Evolutionary conservation across 2,888 invertebrate species (phyloP), one percentile per base, ranked within the genome.

Genomic region (Lepetodrilus schrolli): DNA sequence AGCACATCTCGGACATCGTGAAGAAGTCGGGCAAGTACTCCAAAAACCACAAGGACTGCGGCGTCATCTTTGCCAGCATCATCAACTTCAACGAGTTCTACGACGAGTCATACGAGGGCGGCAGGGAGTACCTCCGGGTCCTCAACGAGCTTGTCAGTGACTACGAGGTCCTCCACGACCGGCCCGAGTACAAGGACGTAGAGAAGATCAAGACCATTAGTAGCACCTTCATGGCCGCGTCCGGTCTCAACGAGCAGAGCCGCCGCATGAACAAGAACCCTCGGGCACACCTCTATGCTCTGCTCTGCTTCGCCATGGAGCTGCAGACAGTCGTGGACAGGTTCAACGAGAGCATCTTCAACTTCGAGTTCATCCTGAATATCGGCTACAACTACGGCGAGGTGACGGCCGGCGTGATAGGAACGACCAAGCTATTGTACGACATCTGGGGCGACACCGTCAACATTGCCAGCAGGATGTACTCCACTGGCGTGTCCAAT

Each of bases 391-490:
- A 98, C 91, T 95, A 94, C 83, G 98, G 98, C 0, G 97, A 98
- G 83, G 97, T 99, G 0, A 98, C 98, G 0, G 97, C 98, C 0
- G 98, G 98, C 1, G 93, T 99, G 1, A 98, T 99, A 71, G 98
- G 98, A 0, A 97, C 97, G 5, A 96, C 96, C 1, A 99, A 98
- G 89, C 92, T 99, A 76, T 96, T 96, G 90, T 99, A 98, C 86
- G 98, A 98, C 90, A 98, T 98, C 84, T 99, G 98, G 98, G 98
- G 98, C 0, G 98, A 99, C 90, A 96, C 98, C 0, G 98, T 99
- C 0, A 99, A 99, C 90, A 97, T 98, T 74, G 96, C 98, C 0
- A 96, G 96, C 5, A 93, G 98, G 71, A 99, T 99, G 99, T 98
- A 99, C 90, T 96, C 96, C 0, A 98, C 98, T 0, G 98, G 98